Conservation (phyloP, 1,140 invertebrate genomes). For the Leptopilina boulardi region DNA sequence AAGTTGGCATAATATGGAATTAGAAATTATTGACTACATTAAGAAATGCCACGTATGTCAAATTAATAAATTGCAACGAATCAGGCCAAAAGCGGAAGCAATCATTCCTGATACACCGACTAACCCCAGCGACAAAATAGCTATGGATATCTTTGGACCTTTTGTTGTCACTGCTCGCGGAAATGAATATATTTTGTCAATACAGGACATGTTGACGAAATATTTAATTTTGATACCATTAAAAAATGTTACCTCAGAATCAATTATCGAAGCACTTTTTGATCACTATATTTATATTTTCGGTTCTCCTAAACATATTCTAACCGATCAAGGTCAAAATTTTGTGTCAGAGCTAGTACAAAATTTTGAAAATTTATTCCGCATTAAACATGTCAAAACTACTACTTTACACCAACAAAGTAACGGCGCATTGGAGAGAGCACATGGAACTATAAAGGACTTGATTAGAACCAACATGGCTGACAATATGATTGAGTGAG, state of each 20-base stretch:
- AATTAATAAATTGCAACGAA: not conserved
- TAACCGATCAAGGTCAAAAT: conserved; percentile 13
- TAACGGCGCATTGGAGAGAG: not conserved
- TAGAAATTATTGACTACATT: not conserved
- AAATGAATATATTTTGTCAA: not conserved
- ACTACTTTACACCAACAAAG: not conserved
- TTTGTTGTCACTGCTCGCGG: not conserved
- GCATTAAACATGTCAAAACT: not conserved
- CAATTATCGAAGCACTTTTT: not conserved
- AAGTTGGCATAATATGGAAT: not conserved
- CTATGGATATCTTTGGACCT: not conserved
- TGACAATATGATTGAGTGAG: not conserved
- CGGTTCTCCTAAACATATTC: not conserved
- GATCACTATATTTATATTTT: conserved; percentile 17
- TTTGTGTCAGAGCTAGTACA: not conserved
- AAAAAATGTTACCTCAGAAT: not conserved
- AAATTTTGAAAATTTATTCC: not conserved
- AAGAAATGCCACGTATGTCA: not conserved
- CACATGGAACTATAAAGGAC: not conserved
- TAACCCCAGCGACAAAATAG: not conserved
- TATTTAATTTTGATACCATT: not conserved
- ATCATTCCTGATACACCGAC: not conserved
- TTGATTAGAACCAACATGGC: not conserved
- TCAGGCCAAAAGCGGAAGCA: not conserved
- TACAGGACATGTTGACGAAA: too few species aligned